Conservation (phyloP, 2,113 vertebrate genomes). For the Xenopus borealis region DNA sequence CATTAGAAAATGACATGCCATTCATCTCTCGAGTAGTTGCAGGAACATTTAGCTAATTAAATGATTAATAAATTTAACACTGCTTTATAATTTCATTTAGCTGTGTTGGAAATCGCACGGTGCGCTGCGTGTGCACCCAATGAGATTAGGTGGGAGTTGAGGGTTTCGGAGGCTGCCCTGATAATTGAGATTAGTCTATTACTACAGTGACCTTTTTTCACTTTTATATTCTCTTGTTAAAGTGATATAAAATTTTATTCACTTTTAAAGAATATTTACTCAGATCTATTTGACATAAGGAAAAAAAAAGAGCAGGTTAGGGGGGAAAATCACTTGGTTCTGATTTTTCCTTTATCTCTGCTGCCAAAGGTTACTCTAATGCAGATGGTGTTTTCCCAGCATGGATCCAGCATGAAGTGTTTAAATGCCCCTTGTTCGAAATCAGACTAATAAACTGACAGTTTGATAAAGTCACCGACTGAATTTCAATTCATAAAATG, state of each 20-base stretch:
- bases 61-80: constrained; percentile 99
- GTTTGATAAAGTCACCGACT: too few species aligned
- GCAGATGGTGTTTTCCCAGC: too few species aligned
- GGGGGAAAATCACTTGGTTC: constrained; percentile 7
- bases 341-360: background rate
- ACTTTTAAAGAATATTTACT: constrained; percentile 83
- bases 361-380: background rate
- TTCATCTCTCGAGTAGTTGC: constrained; percentile 90
- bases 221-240: constrained; percentile 93
- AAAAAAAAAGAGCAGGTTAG: constrained; percentile 55
- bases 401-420: too few species aligned
- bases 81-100: constrained; percentile 99
- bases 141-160: constrained; percentile 88
- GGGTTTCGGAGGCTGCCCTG: constrained; percentile 82
- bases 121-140: constrained; percentile 75
- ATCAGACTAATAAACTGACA: too few species aligned
- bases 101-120: constrained; percentile 91
- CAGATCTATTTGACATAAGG: constrained; percentile 72
- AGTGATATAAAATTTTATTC: constrained; percentile 87
- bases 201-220: constrained; percentile 93
- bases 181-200: constrained; percentile 98
- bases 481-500: too few species aligned
- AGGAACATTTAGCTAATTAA: constrained; percentile 99
- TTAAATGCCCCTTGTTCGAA: too few species aligned
- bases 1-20: constrained; percentile 93